Evolutionary conservation across 64 coral and sea anemone species (phyloP), one percentile per base, ranked within the genome.

Genomic region (Dendronephthya gigantea): DNA sequence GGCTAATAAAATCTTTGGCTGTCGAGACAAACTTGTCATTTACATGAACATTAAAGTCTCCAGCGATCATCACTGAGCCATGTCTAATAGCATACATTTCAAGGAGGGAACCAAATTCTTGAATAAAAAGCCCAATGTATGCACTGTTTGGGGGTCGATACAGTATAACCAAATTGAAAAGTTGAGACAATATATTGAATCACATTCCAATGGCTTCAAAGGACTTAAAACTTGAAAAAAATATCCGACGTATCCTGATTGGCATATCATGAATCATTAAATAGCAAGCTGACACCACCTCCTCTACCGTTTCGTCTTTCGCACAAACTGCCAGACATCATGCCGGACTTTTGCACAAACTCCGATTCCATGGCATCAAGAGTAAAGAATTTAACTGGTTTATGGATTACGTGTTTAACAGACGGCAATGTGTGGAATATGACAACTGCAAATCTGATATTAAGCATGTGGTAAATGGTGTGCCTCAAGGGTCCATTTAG

Each of bases 241-340:
- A 90, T 90, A 79, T 82, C 84, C 68, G 65, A 76, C n/a, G 6
- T 16, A 41, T 40, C 37, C 68, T 40, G 40, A 12, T 51, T 31
- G 43, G 40, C 81, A 45, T 58, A 41, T 49, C 23, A 86, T 25
- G 89, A 55, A 7, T 72, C 72, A 47, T 82, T 90, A 31, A 40
- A 86, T 22, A 86, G 48, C 81, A 82, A 15, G 43, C 72, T 36
- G 29, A 90, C 84, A 85, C 89, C 84, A 55, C 83, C 89, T 58
- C 89, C 85, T 48, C 85, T 48, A 39, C 65, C 34, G 30, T 41
- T 25, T n/a, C 47, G 65, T 81, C 87, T 56, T 35, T 82, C 50
- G 17, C 72, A 85, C 58, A 83, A n/a, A 23, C 45, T 82, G 48
- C 66, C 32, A 49, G 50, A 45, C 47, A 49, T 85, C 83, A 85